Percentiles rank a stretch among this genome's conserved stretches.
These are phyloP conservation scores for Achlya flavicornis DNA, from an alignment of 2,888 invertebrate species.

Conservation along the genomic window DNA sequence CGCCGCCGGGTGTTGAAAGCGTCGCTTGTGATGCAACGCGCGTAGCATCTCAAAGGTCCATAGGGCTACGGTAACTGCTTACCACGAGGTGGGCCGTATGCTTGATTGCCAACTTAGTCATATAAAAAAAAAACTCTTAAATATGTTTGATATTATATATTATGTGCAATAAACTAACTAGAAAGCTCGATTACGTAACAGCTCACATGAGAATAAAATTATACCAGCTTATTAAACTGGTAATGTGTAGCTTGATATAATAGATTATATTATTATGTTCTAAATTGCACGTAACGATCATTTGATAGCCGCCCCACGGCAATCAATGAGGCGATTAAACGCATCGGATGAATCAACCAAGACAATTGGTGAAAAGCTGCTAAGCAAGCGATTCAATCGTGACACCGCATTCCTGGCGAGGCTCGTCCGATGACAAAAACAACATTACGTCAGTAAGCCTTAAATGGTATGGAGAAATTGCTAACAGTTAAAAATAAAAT, in stretches of 20 bases:
- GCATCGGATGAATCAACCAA: conserved; percentile 46
- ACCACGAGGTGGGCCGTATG: no score
- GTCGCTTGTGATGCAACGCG: no score
- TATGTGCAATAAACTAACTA: neutral
- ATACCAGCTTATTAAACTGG: neutral
- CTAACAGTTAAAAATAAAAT: neutral
- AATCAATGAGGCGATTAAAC: conserved; percentile 28
- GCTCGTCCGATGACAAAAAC: conserved; percentile 47
- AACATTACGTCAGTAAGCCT: conserved; percentile 39
- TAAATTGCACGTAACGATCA: conserved; percentile 52
- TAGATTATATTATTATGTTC: neutral
- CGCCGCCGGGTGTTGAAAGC: no score
- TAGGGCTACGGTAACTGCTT: no score
- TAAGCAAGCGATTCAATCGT: conserved; percentile 48
- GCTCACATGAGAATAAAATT: neutral
- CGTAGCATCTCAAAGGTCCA: no score
- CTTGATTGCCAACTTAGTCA: no score
- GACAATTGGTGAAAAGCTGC: conserved; percentile 66
- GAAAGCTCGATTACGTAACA: neutral
- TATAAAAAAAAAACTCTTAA: no score
- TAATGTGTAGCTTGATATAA: neutral
- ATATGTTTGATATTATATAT: no score
- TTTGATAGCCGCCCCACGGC: conserved; percentile 54
- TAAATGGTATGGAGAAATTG: conserved; percentile 15
- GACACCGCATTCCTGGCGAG: conserved; percentile 63